Percentiles rank a stretch among this genome's conserved stretches.
phyloP scores from a whole-genome alignment of 2,113 vertebrate species.

The Elanoides forficatus region DNA sequence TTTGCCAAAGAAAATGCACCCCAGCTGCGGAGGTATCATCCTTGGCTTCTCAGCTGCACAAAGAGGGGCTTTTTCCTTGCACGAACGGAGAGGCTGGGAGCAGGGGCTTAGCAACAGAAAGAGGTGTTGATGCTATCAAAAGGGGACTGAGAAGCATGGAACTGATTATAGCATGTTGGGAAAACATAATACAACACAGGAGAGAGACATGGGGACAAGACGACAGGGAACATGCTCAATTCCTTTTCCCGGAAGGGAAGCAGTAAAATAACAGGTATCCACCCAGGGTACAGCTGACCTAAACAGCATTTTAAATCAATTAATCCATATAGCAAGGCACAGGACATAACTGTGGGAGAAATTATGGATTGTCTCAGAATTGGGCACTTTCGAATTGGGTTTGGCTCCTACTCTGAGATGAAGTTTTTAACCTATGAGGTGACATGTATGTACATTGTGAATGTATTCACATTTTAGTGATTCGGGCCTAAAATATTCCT shows the following conservation, averaged over 20 bases:
- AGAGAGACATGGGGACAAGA: background rate
- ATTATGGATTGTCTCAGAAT: background rate
- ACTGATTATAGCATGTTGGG: rapidly evolving
- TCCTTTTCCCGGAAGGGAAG: background rate
- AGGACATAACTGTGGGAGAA: background rate
- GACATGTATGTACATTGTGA: rapidly evolving
- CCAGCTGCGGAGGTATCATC: background rate
- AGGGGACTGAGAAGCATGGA: background rate
- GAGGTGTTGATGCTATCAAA: background rate
- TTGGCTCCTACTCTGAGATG: background rate
- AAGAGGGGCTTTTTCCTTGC: background rate
- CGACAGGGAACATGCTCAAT: background rate
- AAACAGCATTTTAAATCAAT: background rate
- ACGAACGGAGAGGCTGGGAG: background rate
- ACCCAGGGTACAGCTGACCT: background rate
- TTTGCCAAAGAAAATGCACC: background rate
- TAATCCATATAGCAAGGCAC: background rate
- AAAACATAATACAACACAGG: background rate
- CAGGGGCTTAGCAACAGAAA: background rate
- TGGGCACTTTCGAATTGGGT: background rate
- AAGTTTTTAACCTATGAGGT: background rate
- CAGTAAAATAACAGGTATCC: background rate
- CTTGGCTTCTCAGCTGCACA: background rate
- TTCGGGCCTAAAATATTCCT: background rate
- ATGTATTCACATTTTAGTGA: background rate